These are phyloP conservation scores for Rhamphomyia laevipes DNA, from an alignment of 2,888 invertebrate genomes.

Conservation along the genomic window DNA sequence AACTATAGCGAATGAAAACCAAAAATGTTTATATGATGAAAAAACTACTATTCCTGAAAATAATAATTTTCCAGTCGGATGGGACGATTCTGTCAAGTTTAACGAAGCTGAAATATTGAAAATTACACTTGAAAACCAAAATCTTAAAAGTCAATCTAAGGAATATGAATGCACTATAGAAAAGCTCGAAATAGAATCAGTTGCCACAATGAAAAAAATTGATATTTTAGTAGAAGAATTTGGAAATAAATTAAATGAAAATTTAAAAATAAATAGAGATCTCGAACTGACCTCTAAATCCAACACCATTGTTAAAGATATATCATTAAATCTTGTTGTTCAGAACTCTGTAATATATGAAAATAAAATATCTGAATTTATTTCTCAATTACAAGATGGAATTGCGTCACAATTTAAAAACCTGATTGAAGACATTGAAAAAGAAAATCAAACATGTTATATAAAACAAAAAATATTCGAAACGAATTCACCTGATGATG, in stretches of 20 bases:
- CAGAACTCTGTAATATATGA: background rate
- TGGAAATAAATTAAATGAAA: conserved; percentile 16
- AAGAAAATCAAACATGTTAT: conserved; percentile 31
- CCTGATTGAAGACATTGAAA: conserved; percentile 37
- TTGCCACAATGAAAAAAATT: conserved; percentile 11
- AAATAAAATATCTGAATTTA: conserved; percentile 16
- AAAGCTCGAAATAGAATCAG: conserved; percentile 15
- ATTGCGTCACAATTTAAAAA: conserved; percentile 30
- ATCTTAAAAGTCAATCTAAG: conserved; percentile 23
- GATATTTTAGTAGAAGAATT: conserved; percentile 12
- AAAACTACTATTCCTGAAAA: background rate
- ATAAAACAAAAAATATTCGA: too few species aligned
- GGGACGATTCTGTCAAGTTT: too few species aligned
- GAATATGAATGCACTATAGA: conserved; percentile 13
- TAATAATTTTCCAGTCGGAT: too few species aligned
- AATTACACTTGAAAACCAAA: conserved; percentile 20
- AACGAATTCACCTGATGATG: too few species aligned
- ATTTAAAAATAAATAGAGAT: conserved; percentile 8
- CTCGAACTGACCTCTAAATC: background rate
- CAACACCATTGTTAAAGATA: too few species aligned
- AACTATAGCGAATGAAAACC: conserved; percentile 38
- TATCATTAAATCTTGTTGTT: too few species aligned
- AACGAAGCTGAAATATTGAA: background rate
- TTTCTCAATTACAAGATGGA: conserved; percentile 28
- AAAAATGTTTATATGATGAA: conserved; percentile 21